Conservation (phyloP, 2,113 vertebrate species). For the Paraplagusia blochii region DNA sequence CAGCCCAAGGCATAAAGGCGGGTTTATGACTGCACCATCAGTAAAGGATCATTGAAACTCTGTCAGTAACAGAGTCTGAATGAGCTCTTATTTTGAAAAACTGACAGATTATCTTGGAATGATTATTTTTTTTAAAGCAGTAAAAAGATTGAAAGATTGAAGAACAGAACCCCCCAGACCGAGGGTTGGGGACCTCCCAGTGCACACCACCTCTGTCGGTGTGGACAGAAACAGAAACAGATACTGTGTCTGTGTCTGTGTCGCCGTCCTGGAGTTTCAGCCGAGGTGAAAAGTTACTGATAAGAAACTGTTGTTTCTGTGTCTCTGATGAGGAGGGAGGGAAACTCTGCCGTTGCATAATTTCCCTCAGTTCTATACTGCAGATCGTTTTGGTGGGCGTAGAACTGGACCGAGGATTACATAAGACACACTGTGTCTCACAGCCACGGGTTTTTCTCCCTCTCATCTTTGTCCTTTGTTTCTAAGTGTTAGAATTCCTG, state of each 20-base stretch:
- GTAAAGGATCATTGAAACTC: too few relatives aligned
- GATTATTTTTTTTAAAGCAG: too few relatives aligned
- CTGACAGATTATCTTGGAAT: too few relatives aligned
- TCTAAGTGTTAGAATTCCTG: not conserved
- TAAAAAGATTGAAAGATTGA: too few relatives aligned
- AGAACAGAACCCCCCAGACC: too few relatives aligned
- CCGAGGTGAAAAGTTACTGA: slow-evolving; percentile 37
- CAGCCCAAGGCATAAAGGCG: too few relatives aligned
- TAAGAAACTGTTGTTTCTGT: slow-evolving; percentile 16
- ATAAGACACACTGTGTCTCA: slow-evolving; percentile 44
- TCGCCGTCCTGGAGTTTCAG: slow-evolving; percentile 7
- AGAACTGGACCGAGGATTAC: slow-evolving; percentile 52
- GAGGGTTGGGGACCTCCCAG: too few relatives aligned
- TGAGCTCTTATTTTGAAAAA: too few relatives aligned
- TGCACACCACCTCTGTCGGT: too few relatives aligned
- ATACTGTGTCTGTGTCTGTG: not conserved
- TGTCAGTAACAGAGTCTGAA: too few relatives aligned
- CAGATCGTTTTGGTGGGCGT: slow-evolving; percentile 68
- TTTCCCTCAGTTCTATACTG: slow-evolving; percentile 57
- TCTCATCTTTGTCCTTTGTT: not conserved
- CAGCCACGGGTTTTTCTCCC: not conserved
- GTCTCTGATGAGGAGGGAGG: slow-evolving; percentile 24
- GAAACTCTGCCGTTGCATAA: slow-evolving; percentile 65
- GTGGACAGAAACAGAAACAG: too few relatives aligned
- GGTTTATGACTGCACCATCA: too few relatives aligned